Evolutionary conservation across 2,888 invertebrate species (phyloP), one percentile per base, ranked within the genome.

Genomic region (Lumbricus terrestris): DNA sequence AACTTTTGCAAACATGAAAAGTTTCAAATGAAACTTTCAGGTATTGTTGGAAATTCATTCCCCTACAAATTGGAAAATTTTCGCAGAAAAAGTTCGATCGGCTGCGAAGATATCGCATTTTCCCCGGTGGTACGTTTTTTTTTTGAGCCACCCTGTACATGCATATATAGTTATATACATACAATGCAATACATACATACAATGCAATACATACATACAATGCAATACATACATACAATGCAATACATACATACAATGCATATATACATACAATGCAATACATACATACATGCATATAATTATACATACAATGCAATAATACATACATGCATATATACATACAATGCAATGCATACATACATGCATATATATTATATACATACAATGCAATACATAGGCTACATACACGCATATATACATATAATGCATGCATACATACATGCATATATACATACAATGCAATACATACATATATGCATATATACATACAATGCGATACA

Each of bases 391-490:
- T 89, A 33, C 34, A 89, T 34, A 88, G n/a, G n/a, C n/a, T 40
- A 83, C 40, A 90, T 29, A 90, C 35, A 35, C 11, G 83, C 40
- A 90, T 38, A 90, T 29, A 90, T 40, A 38, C 40, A 90, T 85
- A 38, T 34, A 90, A 88, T 15, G 82, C 54, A 90, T 85, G 88
- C 42, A 90, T 40, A 88, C 88, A 88, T 38, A 90, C 47, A 88
- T 38, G 40, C 15, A 90, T 18, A 40, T 33, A 40, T 47, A 90
- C 82, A 54, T 47, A 54, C 42, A 88, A n/a, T n/a, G n/a, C n/a
- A n/a, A n/a, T 38, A 90, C 42, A 88, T 29, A 90, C 38, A 88
- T 37, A 90, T n/a, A 90, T 23, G 38, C 82, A 82, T 37, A 90
- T 23, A 89, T 35, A 90, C 40, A 54, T 42, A 90, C 33, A 82